Evolutionary conservation across 1,140 invertebrate genomes (phyloP), one percentile per base, ranked within the genome.

Genomic region (Myzus persicae): DNA sequence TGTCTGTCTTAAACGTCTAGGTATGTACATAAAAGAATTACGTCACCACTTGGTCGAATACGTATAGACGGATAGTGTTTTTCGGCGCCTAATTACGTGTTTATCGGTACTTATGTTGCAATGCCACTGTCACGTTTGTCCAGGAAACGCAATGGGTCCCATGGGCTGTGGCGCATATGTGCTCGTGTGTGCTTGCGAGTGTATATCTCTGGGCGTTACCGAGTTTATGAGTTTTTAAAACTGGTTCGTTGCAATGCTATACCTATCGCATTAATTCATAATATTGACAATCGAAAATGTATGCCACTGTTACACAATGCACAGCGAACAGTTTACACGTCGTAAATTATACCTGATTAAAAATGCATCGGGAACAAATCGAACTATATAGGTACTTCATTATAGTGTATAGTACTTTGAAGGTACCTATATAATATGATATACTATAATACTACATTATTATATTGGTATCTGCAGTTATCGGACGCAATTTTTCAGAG

Each of bases 71-170:
- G 7, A 5, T 26, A 85, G 40, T 42, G 38, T 85, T 85, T 48
- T 85, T 85, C 40, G 82, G 82, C 40, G 24, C 38, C 82, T 85
- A 85, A 85, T 85, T 85, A 85, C 82, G 40, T 42, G 82, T 46
- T 36, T 36, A 88, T 48, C 36, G n/a, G 44, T 22, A 51, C 14
- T 24, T 51, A 88, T 88, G 85, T 88, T n/a, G 85, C 44, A 89
- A 89, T 48, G n/a, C n/a, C n/a, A 51, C 46, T 51, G 46, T 51
- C 46, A 22, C 46, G 46, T 48, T 89, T 51, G 87, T 51, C 46
- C 87, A 89, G 46, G 46, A 89, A 89, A 89, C 46, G 46, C 14
- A 87, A 31, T 87, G 24, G 31, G 82, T 40, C 82, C 26, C 8
- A n/a, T n/a, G n/a, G n/a, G n/a, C n/a, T n/a, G 22, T 82, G 38